These are phyloP conservation scores for Thecocarcelia acutangulata DNA, from an alignment of 2,888 invertebrate species.

Conservation along the genomic window DNA sequence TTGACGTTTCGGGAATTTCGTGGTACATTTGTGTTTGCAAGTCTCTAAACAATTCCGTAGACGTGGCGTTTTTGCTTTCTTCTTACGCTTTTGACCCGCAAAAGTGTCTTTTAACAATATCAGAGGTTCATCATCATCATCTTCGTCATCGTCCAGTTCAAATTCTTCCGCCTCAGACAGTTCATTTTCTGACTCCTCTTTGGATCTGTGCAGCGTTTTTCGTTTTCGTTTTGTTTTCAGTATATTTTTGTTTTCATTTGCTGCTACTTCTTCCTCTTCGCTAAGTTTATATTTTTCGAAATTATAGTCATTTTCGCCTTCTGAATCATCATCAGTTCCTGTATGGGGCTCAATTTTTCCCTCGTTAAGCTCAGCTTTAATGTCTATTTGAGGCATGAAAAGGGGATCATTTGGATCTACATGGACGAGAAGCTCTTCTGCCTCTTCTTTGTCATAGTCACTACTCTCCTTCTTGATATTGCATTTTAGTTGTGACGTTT, in stretches of 20 bases:
- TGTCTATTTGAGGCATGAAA: slow-evolving; percentile 39
- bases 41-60: slow-evolving; percentile 59
- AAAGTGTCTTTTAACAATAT: slow-evolving; percentile 43
- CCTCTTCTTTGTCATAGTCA: background rate
- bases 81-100: background rate
- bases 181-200: background rate
- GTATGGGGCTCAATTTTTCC: slow-evolving; percentile 45
- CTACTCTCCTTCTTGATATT: slow-evolving; percentile 25
- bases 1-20: slow-evolving; percentile 57
- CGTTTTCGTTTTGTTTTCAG: background rate
- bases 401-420: slow-evolving; percentile 55
- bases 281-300: slow-evolving; percentile 23
- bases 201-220: too few species aligned
- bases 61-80: slow-evolving; percentile 42
- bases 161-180: background rate
- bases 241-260: background rate
- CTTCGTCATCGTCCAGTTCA: slow-evolving; percentile 4
- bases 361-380: slow-evolving; percentile 50
- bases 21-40: slow-evolving; percentile 69
- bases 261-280: slow-evolving; percentile 25
- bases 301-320: slow-evolving; percentile 4
- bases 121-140: slow-evolving; percentile 56
- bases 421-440: slow-evolving; percentile 2
- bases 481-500: slow-evolving; percentile 13
- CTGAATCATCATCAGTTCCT: slow-evolving; percentile 20